These are phyloP conservation scores for Turnix velox DNA, from an alignment of 2,113 vertebrate genomes.

Conservation along the genomic window DNA sequence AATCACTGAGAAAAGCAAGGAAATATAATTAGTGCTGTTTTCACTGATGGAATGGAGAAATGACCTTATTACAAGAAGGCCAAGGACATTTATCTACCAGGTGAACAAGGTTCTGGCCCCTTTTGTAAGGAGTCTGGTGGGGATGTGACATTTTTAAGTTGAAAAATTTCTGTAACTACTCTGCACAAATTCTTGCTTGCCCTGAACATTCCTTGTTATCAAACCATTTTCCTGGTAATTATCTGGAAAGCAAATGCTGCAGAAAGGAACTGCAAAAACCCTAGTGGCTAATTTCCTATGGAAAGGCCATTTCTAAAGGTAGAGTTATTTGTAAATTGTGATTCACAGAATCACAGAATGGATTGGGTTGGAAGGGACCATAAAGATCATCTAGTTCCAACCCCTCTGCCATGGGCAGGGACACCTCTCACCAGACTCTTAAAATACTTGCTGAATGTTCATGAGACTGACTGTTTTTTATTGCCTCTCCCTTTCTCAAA, in stretches of 20 bases:
- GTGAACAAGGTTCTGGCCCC: background rate
- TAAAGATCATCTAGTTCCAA: too few relatives aligned
- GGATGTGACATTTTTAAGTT: background rate
- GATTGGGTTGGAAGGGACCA: too few relatives aligned
- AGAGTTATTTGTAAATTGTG: background rate
- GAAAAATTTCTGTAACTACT: background rate
- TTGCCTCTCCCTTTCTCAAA: too few relatives aligned
- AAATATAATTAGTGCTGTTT: constrained; percentile 25
- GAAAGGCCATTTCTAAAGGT: background rate
- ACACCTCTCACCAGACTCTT: too few relatives aligned
- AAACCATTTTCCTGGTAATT: background rate
- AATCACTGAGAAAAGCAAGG: background rate
- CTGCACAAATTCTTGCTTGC: background rate
- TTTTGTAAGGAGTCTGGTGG: too few relatives aligned
- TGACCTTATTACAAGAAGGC: background rate
- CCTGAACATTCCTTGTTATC: background rate
- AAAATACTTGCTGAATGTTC: too few relatives aligned
- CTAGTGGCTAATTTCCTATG: background rate
- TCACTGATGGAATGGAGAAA: background rate
- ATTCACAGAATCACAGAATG: too few relatives aligned
- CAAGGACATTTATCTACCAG: background rate
- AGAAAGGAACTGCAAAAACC: background rate
- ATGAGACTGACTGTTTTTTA: too few relatives aligned
- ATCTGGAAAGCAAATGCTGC: background rate
- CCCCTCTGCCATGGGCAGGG: too few relatives aligned